These are phyloP conservation scores for Phylloscopus trochiloides DNA, from an alignment of 2,113 vertebrate species.

Conservation along the genomic window DNA sequence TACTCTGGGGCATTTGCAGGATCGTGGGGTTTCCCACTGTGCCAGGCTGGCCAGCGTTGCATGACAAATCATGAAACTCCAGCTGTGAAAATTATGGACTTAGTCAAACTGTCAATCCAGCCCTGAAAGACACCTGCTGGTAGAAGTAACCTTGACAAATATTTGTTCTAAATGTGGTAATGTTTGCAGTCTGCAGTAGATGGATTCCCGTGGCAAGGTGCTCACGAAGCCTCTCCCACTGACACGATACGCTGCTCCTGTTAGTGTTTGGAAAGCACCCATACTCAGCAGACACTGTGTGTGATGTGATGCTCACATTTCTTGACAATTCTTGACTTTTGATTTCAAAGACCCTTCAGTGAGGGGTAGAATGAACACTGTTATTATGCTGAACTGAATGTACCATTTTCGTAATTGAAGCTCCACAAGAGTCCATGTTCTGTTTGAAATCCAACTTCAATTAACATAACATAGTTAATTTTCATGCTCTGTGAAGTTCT, in stretches of 20 bases:
- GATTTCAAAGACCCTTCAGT: not conserved
- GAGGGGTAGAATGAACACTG: not conserved
- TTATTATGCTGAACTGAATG: not conserved
- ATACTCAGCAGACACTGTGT: not conserved
- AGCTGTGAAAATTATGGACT: slow-evolving; percentile 76
- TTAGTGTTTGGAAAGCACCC: not conserved
- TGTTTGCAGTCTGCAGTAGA: slow-evolving; percentile 60
- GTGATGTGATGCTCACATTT: not conserved
- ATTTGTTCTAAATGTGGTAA: slow-evolving; percentile 46
- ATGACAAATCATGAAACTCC: slow-evolving; percentile 71
- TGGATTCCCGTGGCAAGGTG: slow-evolving; percentile 19
- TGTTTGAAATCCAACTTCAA: slow-evolving; percentile 20
- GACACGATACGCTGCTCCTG: not conserved
- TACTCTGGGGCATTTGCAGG: slow-evolving; percentile 55
- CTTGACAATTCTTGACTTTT: not conserved
- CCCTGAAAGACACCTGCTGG: slow-evolving; percentile 68
- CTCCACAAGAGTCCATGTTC: not conserved
- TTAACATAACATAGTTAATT: slow-evolving; percentile 5
- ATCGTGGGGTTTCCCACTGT: slow-evolving; percentile 37
- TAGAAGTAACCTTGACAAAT: slow-evolving; percentile 63
- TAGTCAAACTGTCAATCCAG: slow-evolving; percentile 70
- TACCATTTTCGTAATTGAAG: not conserved
- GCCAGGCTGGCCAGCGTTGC: slow-evolving; percentile 55
- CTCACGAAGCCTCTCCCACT: not conserved
- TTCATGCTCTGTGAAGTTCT: not conserved